A percentile compares a stretch with the other conserved stretches of the same genome.
Evolutionary conservation across 2,888 invertebrate species (phyloP).

Genomic region (Chymomyza caudatula): DNA sequence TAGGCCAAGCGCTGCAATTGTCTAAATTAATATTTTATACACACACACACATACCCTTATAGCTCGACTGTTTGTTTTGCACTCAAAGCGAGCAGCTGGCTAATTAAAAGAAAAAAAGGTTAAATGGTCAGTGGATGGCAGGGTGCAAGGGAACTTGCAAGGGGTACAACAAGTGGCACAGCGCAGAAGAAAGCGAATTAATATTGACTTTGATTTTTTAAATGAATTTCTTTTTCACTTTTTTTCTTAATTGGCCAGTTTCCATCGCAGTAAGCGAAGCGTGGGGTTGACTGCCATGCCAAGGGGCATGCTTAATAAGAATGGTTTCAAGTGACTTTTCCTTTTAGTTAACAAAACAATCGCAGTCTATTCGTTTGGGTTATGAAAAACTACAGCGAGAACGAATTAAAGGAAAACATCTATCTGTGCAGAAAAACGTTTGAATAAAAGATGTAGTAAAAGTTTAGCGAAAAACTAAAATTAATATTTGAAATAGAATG

Average conservation of each 20-base stretch:
- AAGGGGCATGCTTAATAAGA: neutral
- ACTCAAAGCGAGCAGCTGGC: constrained; percentile 51
- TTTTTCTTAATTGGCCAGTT: neutral
- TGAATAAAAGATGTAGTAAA: too few relatives aligned
- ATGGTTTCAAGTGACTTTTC: neutral
- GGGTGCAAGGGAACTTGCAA: neutral
- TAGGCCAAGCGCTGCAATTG: constrained; percentile 64
- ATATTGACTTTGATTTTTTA: constrained; percentile 65
- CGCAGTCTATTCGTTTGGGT: too few relatives aligned
- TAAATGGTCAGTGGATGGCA: neutral
- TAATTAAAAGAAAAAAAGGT: constrained; percentile 49
- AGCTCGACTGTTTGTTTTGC: constrained; percentile 46
- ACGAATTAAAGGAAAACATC: neutral
- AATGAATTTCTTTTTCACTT: constrained; percentile 49
- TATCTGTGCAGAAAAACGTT: neutral
- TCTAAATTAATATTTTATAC: constrained; percentile 36
- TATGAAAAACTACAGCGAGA: neutral
- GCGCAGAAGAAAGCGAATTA: constrained; percentile 58
- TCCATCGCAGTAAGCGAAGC: neutral
- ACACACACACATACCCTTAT: constrained; percentile 4
- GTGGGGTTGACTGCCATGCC: neutral
- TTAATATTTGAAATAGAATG: too few relatives aligned
- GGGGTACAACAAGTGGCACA: constrained; percentile 24
- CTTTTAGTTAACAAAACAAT: neutral
- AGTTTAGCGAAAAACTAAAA: too few relatives aligned